Evolutionary conservation across 1,140 invertebrate species (phyloP).

Genomic region (Drosophila parabipectinata): DNA sequence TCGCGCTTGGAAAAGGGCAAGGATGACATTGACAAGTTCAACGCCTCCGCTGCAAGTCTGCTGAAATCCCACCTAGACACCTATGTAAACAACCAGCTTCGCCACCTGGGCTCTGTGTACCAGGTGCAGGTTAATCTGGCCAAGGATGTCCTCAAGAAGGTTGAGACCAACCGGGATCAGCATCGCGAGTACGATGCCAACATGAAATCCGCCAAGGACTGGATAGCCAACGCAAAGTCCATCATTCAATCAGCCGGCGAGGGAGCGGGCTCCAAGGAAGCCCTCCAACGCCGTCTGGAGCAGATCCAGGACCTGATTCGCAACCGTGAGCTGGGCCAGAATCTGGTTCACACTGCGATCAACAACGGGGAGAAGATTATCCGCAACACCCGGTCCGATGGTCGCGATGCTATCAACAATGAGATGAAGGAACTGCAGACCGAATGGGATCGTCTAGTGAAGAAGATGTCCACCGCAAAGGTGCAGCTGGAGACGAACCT

Average conservation of each 20-base stretch:
- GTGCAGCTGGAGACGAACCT: slow-evolving; percentile 96
- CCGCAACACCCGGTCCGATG: slow-evolving; percentile 94
- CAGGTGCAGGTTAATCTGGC: slow-evolving; percentile 95
- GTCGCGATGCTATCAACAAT: slow-evolving; percentile 93
- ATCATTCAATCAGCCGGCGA: slow-evolving; percentile 92
- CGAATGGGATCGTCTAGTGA: slow-evolving; percentile 96
- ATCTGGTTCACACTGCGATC: slow-evolving; percentile 93
- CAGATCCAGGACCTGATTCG: slow-evolving; percentile 92
- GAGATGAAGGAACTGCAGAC: slow-evolving; percentile 95
- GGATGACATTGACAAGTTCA: slow-evolving; percentile 93
- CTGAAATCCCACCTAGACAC: slow-evolving; percentile 94
- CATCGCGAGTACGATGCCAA: slow-evolving; percentile 93
- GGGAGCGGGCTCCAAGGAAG: slow-evolving; percentile 92
- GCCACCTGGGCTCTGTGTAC: slow-evolving; percentile 95
- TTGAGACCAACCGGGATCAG: slow-evolving; percentile 94
- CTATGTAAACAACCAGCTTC: slow-evolving; percentile 95
- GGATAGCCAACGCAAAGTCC: slow-evolving; percentile 95
- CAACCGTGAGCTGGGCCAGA: slow-evolving; percentile 95
- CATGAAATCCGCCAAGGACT: slow-evolving; percentile 91
- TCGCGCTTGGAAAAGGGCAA: slow-evolving; percentile 91
- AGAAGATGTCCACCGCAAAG: slow-evolving; percentile 96
- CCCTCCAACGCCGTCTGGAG: slow-evolving; percentile 91
- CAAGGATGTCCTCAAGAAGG: slow-evolving; percentile 96
- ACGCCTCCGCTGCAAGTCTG: slow-evolving; percentile 90
- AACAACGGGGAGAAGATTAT: slow-evolving; percentile 97